These are phyloP conservation scores for Drosophila borealis DNA, from an alignment of 2,888 invertebrate genomes.

Conservation along the genomic window DNA sequence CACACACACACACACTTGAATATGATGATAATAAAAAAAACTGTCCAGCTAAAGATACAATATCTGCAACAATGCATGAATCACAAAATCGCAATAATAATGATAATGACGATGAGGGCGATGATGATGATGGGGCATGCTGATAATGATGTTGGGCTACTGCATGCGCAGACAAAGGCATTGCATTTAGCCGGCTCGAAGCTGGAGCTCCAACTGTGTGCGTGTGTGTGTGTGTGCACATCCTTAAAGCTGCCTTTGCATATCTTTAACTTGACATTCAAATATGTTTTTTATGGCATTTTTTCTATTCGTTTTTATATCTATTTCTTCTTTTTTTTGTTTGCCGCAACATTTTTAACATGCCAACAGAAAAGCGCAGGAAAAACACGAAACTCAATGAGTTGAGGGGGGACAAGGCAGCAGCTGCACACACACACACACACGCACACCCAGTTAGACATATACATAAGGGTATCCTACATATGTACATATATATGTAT, in stretches of 20 bases:
- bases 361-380: constrained; percentile 55
- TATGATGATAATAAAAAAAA: constrained; percentile 34
- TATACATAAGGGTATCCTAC: too few species aligned
- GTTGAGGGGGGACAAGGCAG: constrained; percentile 31
- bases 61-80: constrained; percentile 40
- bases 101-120: constrained; percentile 7
- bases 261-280: constrained; percentile 57
- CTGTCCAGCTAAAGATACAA: constrained; percentile 58
- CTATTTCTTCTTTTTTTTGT: constrained; percentile 28
- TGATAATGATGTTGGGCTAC: not conserved
- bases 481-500: too few species aligned
- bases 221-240: constrained; percentile 9
- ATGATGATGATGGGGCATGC: not conserved
- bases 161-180: constrained; percentile 34
- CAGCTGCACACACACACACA: constrained; percentile 53
- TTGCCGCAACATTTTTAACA: constrained; percentile 53
- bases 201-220: constrained; percentile 30
- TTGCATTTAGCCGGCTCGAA: constrained; percentile 29
- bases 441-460: constrained; percentile 5
- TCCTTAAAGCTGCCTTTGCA: constrained; percentile 36
- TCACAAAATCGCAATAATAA: constrained; percentile 29
- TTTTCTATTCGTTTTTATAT: not conserved
- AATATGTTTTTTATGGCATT: constrained; percentile 29
- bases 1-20: constrained; percentile 12
- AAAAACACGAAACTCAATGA: constrained; percentile 31